phyloP scores from a whole-genome alignment of 2,113 vertebrate genomes.

The Gnathochromis pfefferi region DNA sequence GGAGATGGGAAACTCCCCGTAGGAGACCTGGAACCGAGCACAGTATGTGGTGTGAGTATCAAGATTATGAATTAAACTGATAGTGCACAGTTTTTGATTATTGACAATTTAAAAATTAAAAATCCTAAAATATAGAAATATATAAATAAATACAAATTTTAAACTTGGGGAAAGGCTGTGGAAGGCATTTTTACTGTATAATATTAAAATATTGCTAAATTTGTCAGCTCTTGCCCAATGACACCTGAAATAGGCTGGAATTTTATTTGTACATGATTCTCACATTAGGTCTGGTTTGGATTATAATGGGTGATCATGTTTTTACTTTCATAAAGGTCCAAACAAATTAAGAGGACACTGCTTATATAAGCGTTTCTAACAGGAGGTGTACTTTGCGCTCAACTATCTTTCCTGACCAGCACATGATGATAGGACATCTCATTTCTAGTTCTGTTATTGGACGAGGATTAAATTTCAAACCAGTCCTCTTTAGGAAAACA shows the following conservation, averaged over 20 bases:
- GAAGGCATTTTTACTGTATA: not conserved
- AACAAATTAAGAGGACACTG: not conserved
- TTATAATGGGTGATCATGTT: not conserved
- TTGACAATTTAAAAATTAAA: not conserved
- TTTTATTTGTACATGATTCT: not conserved
- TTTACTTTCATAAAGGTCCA: not conserved
- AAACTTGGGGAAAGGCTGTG: not conserved
- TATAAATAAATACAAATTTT: not conserved
- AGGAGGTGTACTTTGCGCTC: not conserved
- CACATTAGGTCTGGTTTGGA: not conserved
- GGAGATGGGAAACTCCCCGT: slow-evolving; percentile 36
- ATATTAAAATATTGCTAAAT: not conserved
- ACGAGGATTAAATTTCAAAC: not conserved
- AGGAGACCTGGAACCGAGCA: slow-evolving; percentile 8
- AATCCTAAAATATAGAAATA: not conserved
- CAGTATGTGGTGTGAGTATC: not conserved
- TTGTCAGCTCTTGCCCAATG: not conserved
- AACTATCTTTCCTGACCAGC: not conserved
- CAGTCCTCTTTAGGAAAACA: not conserved
- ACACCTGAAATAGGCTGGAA: not conserved
- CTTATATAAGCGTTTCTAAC: not conserved
- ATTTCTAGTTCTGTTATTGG: not conserved
- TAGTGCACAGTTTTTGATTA: not conserved
- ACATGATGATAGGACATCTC: not conserved
- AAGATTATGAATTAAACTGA: not conserved